Base-by-base conservation (phyloP, 2,888 invertebrate genomes). In the Gryllus longicercus region DNA sequence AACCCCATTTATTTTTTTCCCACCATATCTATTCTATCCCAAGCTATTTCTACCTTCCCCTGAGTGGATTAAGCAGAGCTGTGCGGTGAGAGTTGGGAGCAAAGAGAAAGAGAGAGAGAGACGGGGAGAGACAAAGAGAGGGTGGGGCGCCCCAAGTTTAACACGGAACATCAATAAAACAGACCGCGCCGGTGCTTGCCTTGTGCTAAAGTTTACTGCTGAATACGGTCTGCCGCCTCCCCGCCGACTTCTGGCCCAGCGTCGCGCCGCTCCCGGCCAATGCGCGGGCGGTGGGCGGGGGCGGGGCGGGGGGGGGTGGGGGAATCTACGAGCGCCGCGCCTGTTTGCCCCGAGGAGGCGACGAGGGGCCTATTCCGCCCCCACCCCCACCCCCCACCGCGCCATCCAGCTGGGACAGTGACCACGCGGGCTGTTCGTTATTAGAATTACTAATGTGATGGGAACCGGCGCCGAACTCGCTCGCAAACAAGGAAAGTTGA, bases 391-490 rank as follows among this genome's bases (percentile, higher is more conserved):
- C 18, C 3, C 63, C 63, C 0, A 2, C 4, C 2, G 2, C 63
- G n/a, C 63, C 16, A 63, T 63, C n/a, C 63, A 38, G 63, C 63
- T 18, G 63, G n/a, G 63, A 63, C 16, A 63, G 63, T 18, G 63
- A 63, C 16, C n/a, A 63, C 14, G 16, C 16, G 16, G 63, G 63
- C 63, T 11, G 38, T 38, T 38, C 16, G 3, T 16, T 63, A 63
- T n/a, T 63, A 63, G 63, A 63, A 63, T 63, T 63, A 63, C 63
- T 63, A 63, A 63, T 63, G 63, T n/a, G 63, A 63, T 63, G 63
- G 63, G n/a, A 63, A 63, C 63, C 5, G 63, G 63, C 14, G 63
- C 16, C 11, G 11, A 63, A 63, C 63, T 16, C n/a, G 63, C 63
- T 14, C 63, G n/a, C 63, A 14, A 16, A 63, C 63, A 63, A 63